Percentiles rank a stretch among this genome's conserved stretches.
Evolutionary conservation across 1,140 invertebrate genomes (phyloP).

Genomic region (Eurytemora carolleeae): DNA sequence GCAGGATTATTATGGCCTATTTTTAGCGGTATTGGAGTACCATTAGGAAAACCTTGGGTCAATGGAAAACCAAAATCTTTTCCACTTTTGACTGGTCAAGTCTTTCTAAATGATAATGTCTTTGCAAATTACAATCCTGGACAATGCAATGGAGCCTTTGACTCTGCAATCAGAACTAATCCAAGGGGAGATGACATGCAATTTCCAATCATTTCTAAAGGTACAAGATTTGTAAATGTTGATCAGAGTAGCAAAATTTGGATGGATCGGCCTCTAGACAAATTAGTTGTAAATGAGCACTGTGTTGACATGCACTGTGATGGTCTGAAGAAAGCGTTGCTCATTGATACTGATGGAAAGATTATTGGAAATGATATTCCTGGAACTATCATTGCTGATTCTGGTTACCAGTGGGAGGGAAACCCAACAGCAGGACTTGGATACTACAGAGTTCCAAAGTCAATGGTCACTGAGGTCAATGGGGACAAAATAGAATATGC

Average conservation of each 20-base stretch:
- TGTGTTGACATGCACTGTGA: slow-evolving; percentile 19
- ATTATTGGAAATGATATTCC: slow-evolving; percentile 12
- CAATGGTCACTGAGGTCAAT: slow-evolving; percentile 7
- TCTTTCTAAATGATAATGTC: not conserved
- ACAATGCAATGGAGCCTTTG: not conserved
- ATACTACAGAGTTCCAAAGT: slow-evolving; percentile 16
- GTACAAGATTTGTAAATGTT: slow-evolving; percentile 10
- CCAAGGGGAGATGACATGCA: slow-evolving; percentile 12
- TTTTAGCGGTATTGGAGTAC: slow-evolving; percentile 10
- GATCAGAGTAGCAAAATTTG: slow-evolving; percentile 8
- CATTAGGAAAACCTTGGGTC: slow-evolving; percentile 12
- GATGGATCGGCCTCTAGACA: not conserved
- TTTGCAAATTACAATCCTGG: slow-evolving; percentile 5
- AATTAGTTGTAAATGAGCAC: not conserved
- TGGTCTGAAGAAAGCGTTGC: slow-evolving; percentile 17
- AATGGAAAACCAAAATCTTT: slow-evolving; percentile 13
- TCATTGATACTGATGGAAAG: slow-evolving; percentile 15
- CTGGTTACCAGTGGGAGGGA: slow-evolving; percentile 17
- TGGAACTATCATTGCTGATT: slow-evolving; percentile 9
- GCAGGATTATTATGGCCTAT: not conserved
- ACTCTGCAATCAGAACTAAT: slow-evolving; percentile 15
- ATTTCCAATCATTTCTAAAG: slow-evolving; percentile 12
- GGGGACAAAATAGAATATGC: slow-evolving; percentile 3
- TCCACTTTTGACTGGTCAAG: slow-evolving; percentile 4
- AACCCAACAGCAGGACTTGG: slow-evolving; percentile 14